Evolutionary conservation across 2,113 vertebrate species (phyloP).

Genomic region (Paracanthobrama guichenoti): DNA sequence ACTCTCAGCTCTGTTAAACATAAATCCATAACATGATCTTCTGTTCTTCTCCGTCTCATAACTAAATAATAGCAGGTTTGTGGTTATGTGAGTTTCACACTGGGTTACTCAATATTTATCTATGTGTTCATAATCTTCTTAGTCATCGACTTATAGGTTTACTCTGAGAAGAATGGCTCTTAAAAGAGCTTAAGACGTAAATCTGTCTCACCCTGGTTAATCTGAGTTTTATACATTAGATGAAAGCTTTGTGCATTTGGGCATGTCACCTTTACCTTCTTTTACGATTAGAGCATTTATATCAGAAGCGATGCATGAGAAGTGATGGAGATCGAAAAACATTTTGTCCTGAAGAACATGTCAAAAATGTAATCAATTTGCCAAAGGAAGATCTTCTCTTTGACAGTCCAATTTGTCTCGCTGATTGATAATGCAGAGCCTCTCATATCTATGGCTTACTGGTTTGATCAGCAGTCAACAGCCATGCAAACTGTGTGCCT

Average conservation of each 20-base stretch:
- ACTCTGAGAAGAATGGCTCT: constrained; percentile 15
- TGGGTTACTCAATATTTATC: background rate
- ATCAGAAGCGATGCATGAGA: constrained; percentile 5
- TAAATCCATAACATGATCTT: background rate
- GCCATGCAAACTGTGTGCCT: background rate
- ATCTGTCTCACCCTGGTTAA: constrained; percentile 10
- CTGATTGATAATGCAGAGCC: constrained; percentile 47
- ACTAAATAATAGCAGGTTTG: background rate
- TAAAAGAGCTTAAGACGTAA: constrained; percentile 24
- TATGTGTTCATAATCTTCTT: constrained; percentile 6
- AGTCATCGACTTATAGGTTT: constrained; percentile 3
- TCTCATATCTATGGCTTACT: constrained; percentile 15
- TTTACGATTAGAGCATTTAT: constrained; percentile 43
- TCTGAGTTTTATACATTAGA: constrained; percentile 32
- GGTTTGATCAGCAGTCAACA: constrained; percentile 25
- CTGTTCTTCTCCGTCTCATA: background rate
- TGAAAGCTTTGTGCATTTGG: constrained; percentile 2
- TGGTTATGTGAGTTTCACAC: constrained; percentile 9
- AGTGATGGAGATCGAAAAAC: background rate
- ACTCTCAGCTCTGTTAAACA: constrained; percentile 31
- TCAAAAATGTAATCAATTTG: constrained; percentile 56
- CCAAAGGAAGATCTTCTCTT: constrained; percentile 48
- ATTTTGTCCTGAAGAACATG: constrained; percentile 10
- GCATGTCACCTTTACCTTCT: background rate
- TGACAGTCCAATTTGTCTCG: constrained; percentile 58